Percentiles rank a stretch among this genome's conserved stretches.
phyloP scores from a whole-genome alignment of 1,140 invertebrate genomes.

The Drosophila truncata region DNA sequence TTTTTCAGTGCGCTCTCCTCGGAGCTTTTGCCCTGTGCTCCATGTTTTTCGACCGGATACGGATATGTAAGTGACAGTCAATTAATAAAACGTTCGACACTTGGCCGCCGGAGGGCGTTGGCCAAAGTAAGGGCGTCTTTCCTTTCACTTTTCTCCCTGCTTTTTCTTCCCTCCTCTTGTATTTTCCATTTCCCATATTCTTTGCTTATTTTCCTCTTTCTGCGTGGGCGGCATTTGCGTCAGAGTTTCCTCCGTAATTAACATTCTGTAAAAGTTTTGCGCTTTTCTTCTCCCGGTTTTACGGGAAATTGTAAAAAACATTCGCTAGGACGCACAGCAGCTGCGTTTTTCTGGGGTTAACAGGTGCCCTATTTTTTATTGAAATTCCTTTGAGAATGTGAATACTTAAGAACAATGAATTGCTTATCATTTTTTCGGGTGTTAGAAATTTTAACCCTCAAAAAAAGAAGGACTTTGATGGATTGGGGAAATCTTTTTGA shows the following conservation, averaged over 20 bases:
- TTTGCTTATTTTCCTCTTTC: neutral
- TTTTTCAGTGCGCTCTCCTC: slow-evolving; percentile 2
- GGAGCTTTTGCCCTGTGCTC: neutral
- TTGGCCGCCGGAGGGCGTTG: slow-evolving; percentile 56
- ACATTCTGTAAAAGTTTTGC: slow-evolving; percentile 49
- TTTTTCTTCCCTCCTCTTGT: neutral
- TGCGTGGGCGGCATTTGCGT: slow-evolving; percentile 59
- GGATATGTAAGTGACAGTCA: slow-evolving; percentile 68
- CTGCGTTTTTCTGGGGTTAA: slow-evolving; percentile 20
- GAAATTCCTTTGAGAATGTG: slow-evolving; percentile 11
- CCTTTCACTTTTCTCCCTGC: slow-evolving; percentile 36
- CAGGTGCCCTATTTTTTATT: slow-evolving; percentile 34
- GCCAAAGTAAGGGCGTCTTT: slow-evolving; percentile 12
- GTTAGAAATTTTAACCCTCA: neutral
- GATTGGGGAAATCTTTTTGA: slow-evolving; percentile 3
- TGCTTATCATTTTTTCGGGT: slow-evolving; percentile 5
- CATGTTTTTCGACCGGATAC: slow-evolving; percentile 36
- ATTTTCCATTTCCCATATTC: slow-evolving; percentile 14
- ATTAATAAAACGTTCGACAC: slow-evolving; percentile 68
- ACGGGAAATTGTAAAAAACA: slow-evolving; percentile 21
- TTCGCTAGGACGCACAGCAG: slow-evolving; percentile 3
- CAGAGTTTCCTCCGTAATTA: slow-evolving; percentile 56
- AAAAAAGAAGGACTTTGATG: slow-evolving; percentile 12
- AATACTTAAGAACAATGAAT: slow-evolving; percentile 19
- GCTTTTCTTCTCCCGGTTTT: slow-evolving; percentile 1